These are phyloP conservation scores for Steromphala cineraria DNA, from an alignment of 2,888 invertebrate genomes.

Conservation along the genomic window DNA sequence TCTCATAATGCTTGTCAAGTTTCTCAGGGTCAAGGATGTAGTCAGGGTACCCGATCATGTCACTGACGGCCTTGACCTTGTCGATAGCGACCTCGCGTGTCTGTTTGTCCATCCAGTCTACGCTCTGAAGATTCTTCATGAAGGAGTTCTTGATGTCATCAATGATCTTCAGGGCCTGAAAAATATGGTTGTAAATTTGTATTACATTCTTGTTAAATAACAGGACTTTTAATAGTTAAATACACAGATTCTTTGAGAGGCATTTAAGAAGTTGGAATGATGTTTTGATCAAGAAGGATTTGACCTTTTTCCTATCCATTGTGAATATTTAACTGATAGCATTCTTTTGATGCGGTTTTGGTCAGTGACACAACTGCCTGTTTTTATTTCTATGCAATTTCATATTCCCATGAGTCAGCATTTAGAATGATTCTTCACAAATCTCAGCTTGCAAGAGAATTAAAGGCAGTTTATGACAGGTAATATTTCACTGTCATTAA, in stretches of 20 bases:
- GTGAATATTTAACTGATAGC: too few relatives aligned
- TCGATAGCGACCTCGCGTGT: slow-evolving; percentile 55
- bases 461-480: slow-evolving; percentile 87
- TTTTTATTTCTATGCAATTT: slow-evolving; percentile 16
- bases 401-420: slow-evolving; percentile 79
- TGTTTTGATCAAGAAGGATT: too few relatives aligned
- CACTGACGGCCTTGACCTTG: slow-evolving; percentile 58
- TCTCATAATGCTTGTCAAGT: slow-evolving; percentile 64
- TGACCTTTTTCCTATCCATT: too few relatives aligned
- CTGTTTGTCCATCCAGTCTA: slow-evolving; percentile 68
- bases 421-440: slow-evolving; percentile 88
- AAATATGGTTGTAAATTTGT: too few relatives aligned
- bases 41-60: slow-evolving; percentile 69
- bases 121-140: slow-evolving; percentile 46
- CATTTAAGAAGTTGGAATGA: too few relatives aligned
- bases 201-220: too few relatives aligned
- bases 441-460: slow-evolving; percentile 88
- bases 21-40: slow-evolving; percentile 52
- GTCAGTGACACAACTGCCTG: too few relatives aligned
- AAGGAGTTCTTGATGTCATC: slow-evolving; percentile 54
- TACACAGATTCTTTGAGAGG: too few relatives aligned
- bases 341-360: too few relatives aligned
- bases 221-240: too few relatives aligned
- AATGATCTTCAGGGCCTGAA: slow-evolving; percentile 56
- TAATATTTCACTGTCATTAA: slow-evolving; percentile 68